These are phyloP conservation scores for Sorex fumeus DNA, from an alignment of 2,113 vertebrate genomes.

Conservation along the genomic window DNA sequence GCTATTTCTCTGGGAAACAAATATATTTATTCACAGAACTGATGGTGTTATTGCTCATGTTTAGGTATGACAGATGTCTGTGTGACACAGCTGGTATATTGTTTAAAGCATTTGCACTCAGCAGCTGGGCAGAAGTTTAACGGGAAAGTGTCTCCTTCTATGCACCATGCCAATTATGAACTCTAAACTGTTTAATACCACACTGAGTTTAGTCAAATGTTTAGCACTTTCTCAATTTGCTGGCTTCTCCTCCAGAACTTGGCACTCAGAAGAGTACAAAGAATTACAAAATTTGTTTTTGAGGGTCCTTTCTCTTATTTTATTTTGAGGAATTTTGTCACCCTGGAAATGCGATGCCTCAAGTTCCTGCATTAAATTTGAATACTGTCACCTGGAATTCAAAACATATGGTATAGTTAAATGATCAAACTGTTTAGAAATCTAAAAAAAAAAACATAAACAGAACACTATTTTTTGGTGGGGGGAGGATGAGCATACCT, in stretches of 20 bases:
- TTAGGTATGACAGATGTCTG: conserved; percentile 57
- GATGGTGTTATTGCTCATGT: not conserved
- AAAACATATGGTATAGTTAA: not conserved
- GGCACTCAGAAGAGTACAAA: conserved; percentile 18
- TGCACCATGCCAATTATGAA: conserved; percentile 57
- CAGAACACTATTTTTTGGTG: not conserved
- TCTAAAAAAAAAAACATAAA: not conserved
- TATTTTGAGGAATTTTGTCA: not conserved
- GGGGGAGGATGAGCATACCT: too few species aligned
- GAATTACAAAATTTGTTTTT: conserved; percentile 42
- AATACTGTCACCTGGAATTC: conserved; percentile 47
- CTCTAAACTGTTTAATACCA: conserved; percentile 51
- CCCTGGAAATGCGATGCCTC: not conserved
- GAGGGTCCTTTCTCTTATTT: not conserved
- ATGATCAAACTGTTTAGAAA: conserved; percentile 53
- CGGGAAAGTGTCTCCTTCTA: conserved; percentile 56
- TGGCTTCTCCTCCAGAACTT: conserved; percentile 13
- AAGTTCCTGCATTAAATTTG: not conserved
- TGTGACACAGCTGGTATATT: conserved; percentile 23
- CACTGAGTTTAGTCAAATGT: conserved; percentile 46
- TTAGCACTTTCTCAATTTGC: conserved; percentile 48
- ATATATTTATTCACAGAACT: conserved; percentile 46
- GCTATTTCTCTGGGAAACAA: conserved; percentile 21
- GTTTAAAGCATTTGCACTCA: conserved; percentile 15
- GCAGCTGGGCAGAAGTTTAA: conserved; percentile 57